Conservation (phyloP, 1,140 invertebrate genomes). For the Trichomalopsis sarcophagae region DNA sequence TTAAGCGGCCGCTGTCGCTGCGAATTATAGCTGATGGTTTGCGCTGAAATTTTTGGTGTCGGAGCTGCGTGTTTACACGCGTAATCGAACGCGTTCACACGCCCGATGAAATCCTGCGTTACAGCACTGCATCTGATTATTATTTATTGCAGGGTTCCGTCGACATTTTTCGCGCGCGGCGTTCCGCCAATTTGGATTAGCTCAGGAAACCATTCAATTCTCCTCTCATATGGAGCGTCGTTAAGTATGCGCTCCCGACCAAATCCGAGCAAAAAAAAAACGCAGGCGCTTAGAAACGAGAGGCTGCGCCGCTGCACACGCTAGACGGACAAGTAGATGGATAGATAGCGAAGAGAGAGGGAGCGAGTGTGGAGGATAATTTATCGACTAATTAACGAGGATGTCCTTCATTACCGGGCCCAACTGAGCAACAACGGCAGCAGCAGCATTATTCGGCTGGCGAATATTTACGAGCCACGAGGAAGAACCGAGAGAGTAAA, state of each 20-base stretch:
- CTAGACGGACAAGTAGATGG: conserved; percentile 20
- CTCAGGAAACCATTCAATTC: neutral
- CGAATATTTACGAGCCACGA: conserved; percentile 72
- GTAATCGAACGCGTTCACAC: too few species aligned
- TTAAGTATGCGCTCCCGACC: conserved; percentile 19
- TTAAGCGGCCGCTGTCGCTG: too few species aligned
- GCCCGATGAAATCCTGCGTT: too few species aligned
- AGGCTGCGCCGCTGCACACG: conserved; percentile 36
- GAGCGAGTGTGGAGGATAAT: conserved; percentile 70
- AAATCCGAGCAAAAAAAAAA: neutral
- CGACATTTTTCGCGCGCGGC: neutral
- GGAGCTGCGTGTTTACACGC: too few species aligned
- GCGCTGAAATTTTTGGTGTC: too few species aligned
- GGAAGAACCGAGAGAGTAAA: conserved; percentile 45
- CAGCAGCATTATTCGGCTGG: conserved; percentile 69
- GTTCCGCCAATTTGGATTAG: neutral
- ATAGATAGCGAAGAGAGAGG: conserved; percentile 35
- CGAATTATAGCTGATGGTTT: too few species aligned
- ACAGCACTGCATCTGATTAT: too few species aligned
- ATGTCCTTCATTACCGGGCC: conserved; percentile 74
- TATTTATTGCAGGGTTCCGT: too few species aligned
- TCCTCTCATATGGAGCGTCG: neutral
- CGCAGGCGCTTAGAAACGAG: conserved; percentile 42
- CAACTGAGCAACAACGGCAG: conserved; percentile 45
- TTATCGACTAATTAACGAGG: conserved; percentile 75